phyloP scores from a whole-genome alignment of 1,140 invertebrate species.

The Anadara kagoshimensis region DNA sequence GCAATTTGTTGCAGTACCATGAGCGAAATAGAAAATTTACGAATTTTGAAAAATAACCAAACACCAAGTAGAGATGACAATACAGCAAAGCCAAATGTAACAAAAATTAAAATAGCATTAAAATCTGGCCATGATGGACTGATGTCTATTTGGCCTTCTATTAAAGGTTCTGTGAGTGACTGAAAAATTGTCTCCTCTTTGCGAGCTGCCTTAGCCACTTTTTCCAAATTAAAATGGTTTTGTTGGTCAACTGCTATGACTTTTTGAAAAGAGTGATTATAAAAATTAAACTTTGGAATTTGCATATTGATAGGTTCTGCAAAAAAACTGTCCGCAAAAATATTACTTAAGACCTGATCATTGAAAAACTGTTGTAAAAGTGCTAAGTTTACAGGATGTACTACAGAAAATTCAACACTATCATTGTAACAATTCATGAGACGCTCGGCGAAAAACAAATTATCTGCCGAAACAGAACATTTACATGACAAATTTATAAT shows the following conservation, averaged over 20 bases:
- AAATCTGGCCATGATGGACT: slow-evolving; percentile 15
- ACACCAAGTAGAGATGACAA: slow-evolving; percentile 2
- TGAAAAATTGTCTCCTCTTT: slow-evolving; percentile 30
- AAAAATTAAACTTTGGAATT: too few relatives aligned
- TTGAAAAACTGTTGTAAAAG: too few relatives aligned
- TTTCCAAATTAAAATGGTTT: slow-evolving; percentile 20
- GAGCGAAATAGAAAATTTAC: slow-evolving; percentile 11
- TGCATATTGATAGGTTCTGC: too few relatives aligned
- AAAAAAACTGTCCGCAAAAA: too few relatives aligned
- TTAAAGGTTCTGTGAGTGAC: slow-evolving; percentile 29
- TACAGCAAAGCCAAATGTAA: background rate
- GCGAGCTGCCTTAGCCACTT: slow-evolving; percentile 28
- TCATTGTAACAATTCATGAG: slow-evolving; percentile 13
- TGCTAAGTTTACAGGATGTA: slow-evolving; percentile 16
- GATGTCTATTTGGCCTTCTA: slow-evolving; percentile 24
- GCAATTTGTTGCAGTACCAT: slow-evolving; percentile 29
- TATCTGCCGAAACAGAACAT: slow-evolving; percentile 14
- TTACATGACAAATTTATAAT: slow-evolving; percentile 8
- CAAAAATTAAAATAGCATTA: slow-evolving; percentile 13
- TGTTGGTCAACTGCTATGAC: background rate
- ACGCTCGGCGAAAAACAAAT: slow-evolving; percentile 1
- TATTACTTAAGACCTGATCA: too few relatives aligned
- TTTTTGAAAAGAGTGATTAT: too few relatives aligned
- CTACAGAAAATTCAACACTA: background rate
- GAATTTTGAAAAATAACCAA: slow-evolving; percentile 11